Evolutionary conservation across 2,797 vertebrate genomes (phyloP).

Genomic region (Oryzias sinensis): DNA sequence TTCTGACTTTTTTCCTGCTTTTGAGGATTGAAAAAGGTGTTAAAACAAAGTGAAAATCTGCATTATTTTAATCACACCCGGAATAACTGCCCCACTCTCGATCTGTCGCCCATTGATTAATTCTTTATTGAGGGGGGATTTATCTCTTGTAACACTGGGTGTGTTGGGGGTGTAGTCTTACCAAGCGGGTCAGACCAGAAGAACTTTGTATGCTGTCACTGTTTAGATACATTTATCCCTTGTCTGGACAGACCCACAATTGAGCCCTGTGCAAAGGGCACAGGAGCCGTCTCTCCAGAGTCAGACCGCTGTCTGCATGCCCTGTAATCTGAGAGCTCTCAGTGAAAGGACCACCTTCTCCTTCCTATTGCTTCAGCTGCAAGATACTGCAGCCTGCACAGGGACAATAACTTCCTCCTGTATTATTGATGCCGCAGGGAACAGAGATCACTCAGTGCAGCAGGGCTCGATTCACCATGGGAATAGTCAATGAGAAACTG

Average conservation of each 20-base stretch:
- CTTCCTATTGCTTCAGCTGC: constrained; percentile 68
- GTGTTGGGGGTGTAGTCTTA: constrained; percentile 71
- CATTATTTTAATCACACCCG: constrained; percentile 69
- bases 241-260: constrained; percentile 67
- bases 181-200: constrained; percentile 46
- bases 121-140: constrained; percentile 60
- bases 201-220: constrained; percentile 67
- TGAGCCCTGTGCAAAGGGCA: constrained; percentile 72
- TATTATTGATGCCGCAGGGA: constrained; percentile 83
- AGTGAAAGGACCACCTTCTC: constrained; percentile 76
- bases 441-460: constrained; percentile 77
- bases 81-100: constrained; percentile 45
- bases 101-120: constrained; percentile 58
- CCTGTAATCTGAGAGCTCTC: constrained; percentile 74
- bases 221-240: constrained; percentile 67
- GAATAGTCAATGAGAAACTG: constrained; percentile 84
- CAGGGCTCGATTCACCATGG: constrained; percentile 75
- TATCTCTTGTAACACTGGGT: constrained; percentile 63
- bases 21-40: constrained; percentile 38
- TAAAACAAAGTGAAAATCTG: constrained; percentile 66
- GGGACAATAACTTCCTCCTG: constrained; percentile 85
- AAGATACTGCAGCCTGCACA: constrained; percentile 69
- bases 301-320: constrained; percentile 70
- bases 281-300: constrained; percentile 65
- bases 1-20: background rate